A percentile compares a stretch with the other conserved stretches of the same genome.
Conservation (phyloP, 1,140 invertebrate species). For the Dinothrombium tinctorium region DNA sequence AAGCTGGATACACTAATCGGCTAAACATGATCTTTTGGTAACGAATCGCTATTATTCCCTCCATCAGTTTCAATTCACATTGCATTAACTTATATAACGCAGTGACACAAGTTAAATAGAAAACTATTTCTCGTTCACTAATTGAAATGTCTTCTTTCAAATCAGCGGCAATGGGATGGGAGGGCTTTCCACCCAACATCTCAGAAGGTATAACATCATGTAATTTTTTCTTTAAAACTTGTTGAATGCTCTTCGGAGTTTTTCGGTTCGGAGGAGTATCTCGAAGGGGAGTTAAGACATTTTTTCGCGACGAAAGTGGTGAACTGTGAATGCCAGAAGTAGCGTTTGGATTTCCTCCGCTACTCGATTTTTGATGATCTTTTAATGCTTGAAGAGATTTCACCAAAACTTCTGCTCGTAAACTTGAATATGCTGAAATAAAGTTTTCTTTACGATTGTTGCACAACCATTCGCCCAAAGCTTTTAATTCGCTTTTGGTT, state of each 20-base stretch:
- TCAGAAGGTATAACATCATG: constrained; percentile 9
- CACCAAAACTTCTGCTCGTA: constrained; percentile 46
- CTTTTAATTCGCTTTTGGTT: constrained; percentile 40
- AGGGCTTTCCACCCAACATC: not conserved
- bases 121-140: constrained; percentile 54
- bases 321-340: not conserved
- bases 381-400: constrained; percentile 39
- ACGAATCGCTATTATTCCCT: constrained; percentile 52
- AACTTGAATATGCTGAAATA: constrained; percentile 48
- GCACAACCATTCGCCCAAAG: constrained; percentile 58
- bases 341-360: too few species aligned
- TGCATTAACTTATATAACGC: constrained; percentile 68
- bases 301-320: constrained; percentile 3
- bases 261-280: not conserved
- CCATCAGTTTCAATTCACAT: constrained; percentile 54
- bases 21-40: constrained; percentile 45
- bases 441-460: constrained; percentile 51
- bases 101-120: constrained; percentile 57
- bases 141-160: constrained; percentile 9
- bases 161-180: constrained; percentile 3
- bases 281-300: not conserved
- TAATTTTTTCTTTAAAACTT: constrained; percentile 9
- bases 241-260: constrained; percentile 9
- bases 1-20: constrained; percentile 51
- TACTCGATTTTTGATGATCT: constrained; percentile 43